phyloP scores from a whole-genome alignment of 2,888 invertebrate species.

The Acleris emargana region DNA sequence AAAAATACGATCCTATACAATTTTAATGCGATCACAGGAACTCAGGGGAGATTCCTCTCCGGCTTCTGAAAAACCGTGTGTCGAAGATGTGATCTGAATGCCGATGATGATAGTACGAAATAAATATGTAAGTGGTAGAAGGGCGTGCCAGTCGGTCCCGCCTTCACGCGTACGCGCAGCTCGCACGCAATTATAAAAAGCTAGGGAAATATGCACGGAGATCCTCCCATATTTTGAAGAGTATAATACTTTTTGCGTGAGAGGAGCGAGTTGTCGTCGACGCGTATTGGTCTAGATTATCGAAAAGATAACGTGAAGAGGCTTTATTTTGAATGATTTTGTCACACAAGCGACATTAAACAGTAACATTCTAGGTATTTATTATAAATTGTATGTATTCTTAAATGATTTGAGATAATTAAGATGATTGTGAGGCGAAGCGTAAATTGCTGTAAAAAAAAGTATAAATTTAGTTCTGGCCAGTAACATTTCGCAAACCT shows the following conservation, averaged over 20 bases:
- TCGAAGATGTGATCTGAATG: constrained; percentile 62
- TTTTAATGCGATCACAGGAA: constrained; percentile 76
- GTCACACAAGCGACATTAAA: no score
- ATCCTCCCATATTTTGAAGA: constrained; percentile 16
- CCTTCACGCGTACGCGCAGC: constrained; percentile 8
- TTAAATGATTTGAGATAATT: no score
- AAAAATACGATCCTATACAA: constrained; percentile 74
- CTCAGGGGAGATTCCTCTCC: constrained; percentile 74
- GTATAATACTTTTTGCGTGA: not conserved
- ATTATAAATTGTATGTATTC: no score
- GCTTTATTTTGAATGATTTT: no score
- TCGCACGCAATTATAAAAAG: constrained; percentile 18
- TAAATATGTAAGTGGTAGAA: constrained; percentile 45
- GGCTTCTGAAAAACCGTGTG: constrained; percentile 60
- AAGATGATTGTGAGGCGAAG: no score
- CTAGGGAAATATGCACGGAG: constrained; percentile 17
- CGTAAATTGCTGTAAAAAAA: no score
- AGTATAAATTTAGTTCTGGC: no score
- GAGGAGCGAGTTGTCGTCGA: not conserved
- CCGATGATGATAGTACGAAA: constrained; percentile 52
- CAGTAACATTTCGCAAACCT: no score
- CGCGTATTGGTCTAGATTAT: no score
- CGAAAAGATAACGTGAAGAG: no score
- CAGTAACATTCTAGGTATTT: no score
- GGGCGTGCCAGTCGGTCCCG: constrained; percentile 27